Evolutionary conservation across 2,797 vertebrate species (phyloP).

Genomic region (Propithecus perrieri): DNA sequence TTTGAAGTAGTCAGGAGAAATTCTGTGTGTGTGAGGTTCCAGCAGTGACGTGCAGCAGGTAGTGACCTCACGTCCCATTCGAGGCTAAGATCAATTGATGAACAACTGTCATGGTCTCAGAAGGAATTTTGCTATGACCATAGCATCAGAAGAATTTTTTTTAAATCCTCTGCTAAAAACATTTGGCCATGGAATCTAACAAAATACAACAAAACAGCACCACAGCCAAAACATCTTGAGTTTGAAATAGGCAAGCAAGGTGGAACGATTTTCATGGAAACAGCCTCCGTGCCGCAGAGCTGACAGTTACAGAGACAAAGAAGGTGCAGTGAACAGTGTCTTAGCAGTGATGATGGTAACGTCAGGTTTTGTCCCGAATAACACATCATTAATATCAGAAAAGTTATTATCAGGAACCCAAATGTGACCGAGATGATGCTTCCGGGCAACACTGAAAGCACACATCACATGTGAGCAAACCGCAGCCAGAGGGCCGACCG

Average conservation of each 20-base stretch:
- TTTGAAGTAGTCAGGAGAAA: not conserved
- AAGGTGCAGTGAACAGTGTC: not conserved
- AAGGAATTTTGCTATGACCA: not conserved
- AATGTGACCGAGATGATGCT: not conserved
- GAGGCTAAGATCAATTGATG: not conserved
- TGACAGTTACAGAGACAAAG: not conserved
- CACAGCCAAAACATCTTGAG: not conserved
- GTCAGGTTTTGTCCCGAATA: not conserved
- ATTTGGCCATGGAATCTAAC: not conserved
- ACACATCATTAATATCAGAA: not conserved
- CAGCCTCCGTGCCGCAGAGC: not conserved
- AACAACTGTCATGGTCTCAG: not conserved
- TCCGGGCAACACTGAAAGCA: too few relatives aligned
- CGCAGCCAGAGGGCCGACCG: not conserved
- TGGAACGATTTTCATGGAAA: not conserved
- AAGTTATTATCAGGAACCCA: not conserved
- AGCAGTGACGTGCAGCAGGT: too few relatives aligned
- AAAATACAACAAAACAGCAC: not conserved
- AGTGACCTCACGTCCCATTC: accelerated
- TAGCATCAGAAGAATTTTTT: not conserved
- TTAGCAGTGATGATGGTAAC: not conserved
- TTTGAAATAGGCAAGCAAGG: not conserved
- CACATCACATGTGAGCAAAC: accelerated
- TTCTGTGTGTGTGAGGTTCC: accelerated
- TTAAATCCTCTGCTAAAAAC: not conserved